Percentiles rank a stretch among this genome's conserved stretches.
These are phyloP conservation scores for Holothuria scabra DNA, from an alignment of 53 echinoderm and acorn worm genomes.

Conservation along the genomic window DNA sequence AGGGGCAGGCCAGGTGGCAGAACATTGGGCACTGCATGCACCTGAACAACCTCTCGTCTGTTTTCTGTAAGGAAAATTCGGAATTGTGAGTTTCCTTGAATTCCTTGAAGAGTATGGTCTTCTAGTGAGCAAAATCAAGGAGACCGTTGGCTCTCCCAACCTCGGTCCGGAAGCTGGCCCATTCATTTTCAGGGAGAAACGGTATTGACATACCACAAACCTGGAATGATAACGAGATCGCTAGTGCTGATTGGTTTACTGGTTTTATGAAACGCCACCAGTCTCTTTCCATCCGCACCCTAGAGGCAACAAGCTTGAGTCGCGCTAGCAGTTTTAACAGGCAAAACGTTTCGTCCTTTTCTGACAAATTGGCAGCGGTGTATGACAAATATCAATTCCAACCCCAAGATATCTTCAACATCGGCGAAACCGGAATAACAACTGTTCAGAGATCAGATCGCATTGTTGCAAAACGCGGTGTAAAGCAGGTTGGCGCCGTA, in stretches of 20 bases:
- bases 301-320: constrained; percentile 23
- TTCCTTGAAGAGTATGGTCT: too few species aligned
- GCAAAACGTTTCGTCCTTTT: background rate
- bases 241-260: constrained; percentile 36
- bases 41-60: too few species aligned
- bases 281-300: constrained; percentile 4
- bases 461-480: constrained; percentile 28
- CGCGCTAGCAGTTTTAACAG: constrained; percentile 13
- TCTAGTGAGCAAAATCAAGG: too few species aligned
- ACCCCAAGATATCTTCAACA: constrained; percentile 31
- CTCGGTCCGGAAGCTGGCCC: constrained; percentile 14
- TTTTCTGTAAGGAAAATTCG: too few species aligned
- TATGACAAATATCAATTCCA: constrained; percentile 37
- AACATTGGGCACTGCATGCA: too few species aligned
- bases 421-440: constrained; percentile 36
- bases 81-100: too few species aligned
- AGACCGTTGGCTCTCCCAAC: too few species aligned
- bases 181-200: constrained; percentile 25
- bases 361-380: constrained; percentile 31
- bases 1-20: too few species aligned
- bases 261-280: constrained; percentile 16
- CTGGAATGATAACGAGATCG: too few species aligned
- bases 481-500: constrained; percentile 35
- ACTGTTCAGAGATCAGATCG: constrained; percentile 17
- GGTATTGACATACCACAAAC: background rate